These are phyloP conservation scores for Drosophila paramelanica DNA, from an alignment of 2,888 invertebrate species.

Conservation along the genomic window DNA sequence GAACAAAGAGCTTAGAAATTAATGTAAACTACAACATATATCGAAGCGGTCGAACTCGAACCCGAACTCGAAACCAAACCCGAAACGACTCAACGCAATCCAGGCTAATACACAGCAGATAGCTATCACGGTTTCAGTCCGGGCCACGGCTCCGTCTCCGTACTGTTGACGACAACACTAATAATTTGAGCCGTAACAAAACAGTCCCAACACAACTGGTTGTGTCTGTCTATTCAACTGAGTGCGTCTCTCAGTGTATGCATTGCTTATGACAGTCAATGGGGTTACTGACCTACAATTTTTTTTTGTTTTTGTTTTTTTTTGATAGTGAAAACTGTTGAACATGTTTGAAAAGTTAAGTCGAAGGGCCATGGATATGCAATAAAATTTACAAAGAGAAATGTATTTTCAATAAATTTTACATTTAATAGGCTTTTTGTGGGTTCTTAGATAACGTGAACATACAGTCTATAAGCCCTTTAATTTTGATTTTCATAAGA, in stretches of 20 bases:
- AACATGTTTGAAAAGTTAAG: slow-evolving; percentile 31
- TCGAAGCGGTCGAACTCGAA: slow-evolving; percentile 21
- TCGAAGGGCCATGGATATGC: slow-evolving; percentile 1
- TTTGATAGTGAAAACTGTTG: slow-evolving; percentile 62
- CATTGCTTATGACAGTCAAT: slow-evolving; percentile 36
- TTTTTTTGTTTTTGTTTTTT: slow-evolving; percentile 36
- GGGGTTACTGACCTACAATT: slow-evolving; percentile 71
- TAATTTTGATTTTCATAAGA: too few relatives aligned
- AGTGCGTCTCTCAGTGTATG: slow-evolving; percentile 11
- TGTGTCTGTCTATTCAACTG: slow-evolving; percentile 10
- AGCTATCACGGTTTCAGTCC: slow-evolving; percentile 32
- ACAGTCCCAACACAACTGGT: slow-evolving; percentile 21
- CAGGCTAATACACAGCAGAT: slow-evolving; percentile 32
- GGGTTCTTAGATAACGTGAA: too few relatives aligned
- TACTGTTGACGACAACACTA: slow-evolving; percentile 48
- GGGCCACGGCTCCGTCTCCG: slow-evolving; percentile 10
- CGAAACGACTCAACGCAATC: slow-evolving; percentile 30
- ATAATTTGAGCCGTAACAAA: slow-evolving; percentile 56
- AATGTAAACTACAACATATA: slow-evolving; percentile 51
- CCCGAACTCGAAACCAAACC: slow-evolving; percentile 26
- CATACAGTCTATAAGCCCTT: too few relatives aligned
- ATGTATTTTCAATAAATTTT: too few relatives aligned
- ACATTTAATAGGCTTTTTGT: too few relatives aligned
- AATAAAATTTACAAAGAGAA: not conserved
- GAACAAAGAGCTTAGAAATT: slow-evolving; percentile 60